Evolutionary conservation across 1,140 invertebrate species (phyloP), one percentile per base, ranked within the genome.

Genomic region (Eufriesea mexicana): DNA sequence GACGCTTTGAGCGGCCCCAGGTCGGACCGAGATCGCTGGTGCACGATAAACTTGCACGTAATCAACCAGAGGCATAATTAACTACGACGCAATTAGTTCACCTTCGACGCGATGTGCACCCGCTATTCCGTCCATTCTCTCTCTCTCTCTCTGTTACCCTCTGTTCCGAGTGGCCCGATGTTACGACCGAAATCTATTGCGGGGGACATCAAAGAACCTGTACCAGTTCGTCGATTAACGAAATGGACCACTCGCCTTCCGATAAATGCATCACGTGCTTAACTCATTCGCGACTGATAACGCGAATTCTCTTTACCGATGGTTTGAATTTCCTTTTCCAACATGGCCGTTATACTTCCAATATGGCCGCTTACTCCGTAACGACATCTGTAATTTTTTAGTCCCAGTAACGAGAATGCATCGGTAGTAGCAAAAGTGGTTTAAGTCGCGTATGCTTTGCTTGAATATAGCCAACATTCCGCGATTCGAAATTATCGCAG

Each of bases 1-100:
- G 25, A 42, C 61, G 64, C 66, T 77, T 72, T 54, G 79, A 71
- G n/a, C 70, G n/a, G 49, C 42, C 54, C 28, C 28, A 55, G 45
- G 25, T 35, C 51, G 77, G 54, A 10, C 51, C 35, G 47, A 66
- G 45, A 47, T 71, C 71, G 70, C 62, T 61, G 76, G 51, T 61
- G 82, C 75, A 54, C 70, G 71, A 84, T 77, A 81, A 84, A 86
- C 67, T 59, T 47, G 57, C 57, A 47, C 64, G 59, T 84, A 84
- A 80, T 55, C 28, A 72, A 70, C 42, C 59, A 42, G 55, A 83
- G 68, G 74, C 67, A 35, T 80, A 84, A 86, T 86, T 86, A 86
- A 86, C 83, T 84, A 55, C 83, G 77, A 86, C 73, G 83, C 61
- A 86, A 86, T 84, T 86, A 84, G 73, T 73, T 70, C 82, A 72